These are phyloP conservation scores for Teleopsis dalmanni DNA, from an alignment of 1,140 invertebrate genomes.

Conservation along the genomic window DNA sequence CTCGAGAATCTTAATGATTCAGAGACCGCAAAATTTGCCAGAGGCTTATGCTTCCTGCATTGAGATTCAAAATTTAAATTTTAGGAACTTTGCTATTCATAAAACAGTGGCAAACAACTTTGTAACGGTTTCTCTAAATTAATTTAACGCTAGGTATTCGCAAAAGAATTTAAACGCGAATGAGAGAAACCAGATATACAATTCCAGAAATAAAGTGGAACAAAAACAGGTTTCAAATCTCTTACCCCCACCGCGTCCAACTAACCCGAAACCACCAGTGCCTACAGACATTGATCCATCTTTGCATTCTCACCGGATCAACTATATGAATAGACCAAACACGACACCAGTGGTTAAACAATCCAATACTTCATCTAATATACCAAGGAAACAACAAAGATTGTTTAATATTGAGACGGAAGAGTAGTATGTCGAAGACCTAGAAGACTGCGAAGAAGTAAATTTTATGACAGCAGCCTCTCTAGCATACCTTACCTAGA, in stretches of 20 bases:
- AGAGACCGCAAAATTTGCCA: not conserved
- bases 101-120: not conserved
- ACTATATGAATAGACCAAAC: not conserved
- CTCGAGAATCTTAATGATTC: not conserved
- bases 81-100: not conserved
- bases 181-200: not conserved
- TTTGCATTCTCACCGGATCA: not conserved
- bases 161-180: not conserved
- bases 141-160: not conserved
- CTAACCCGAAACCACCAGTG: not conserved
- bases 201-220: not conserved
- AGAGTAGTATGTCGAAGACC: not conserved
- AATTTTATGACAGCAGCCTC: not conserved
- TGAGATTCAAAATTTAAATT: not conserved
- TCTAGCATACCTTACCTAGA: not conserved
- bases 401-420: not conserved
- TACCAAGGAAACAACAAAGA: not conserved
- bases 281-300: not conserved
- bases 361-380: not conserved
- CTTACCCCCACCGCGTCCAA: not conserved
- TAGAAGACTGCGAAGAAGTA: not conserved
- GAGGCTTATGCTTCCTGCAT: not conserved
- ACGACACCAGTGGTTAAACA: not conserved
- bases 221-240: not conserved
- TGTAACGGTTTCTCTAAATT: not conserved